Evolutionary conservation across 53 echinoderm and acorn worm species (phyloP).

Genomic region (Pentamera pediparva): DNA sequence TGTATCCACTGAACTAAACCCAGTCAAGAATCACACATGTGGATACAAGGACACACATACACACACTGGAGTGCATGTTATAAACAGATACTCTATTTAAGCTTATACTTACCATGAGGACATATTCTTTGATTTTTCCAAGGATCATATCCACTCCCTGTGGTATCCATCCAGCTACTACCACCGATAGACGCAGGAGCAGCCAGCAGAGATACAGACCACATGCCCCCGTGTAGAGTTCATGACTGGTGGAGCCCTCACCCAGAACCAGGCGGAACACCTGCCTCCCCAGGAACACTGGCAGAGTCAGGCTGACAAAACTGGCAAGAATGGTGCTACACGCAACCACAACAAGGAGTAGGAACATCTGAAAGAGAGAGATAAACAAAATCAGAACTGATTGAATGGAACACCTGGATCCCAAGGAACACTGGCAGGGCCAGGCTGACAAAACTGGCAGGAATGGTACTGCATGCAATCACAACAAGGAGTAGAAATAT

Average conservation of each 20-base stretch:
- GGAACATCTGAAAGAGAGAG: conserved; percentile 76
- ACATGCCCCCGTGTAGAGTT: conserved; percentile 96
- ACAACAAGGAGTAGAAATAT: too few relatives aligned
- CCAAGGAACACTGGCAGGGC: too few relatives aligned
- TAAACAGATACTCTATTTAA: too few relatives aligned
- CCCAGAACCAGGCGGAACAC: conserved; percentile 87
- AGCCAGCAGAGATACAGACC: conserved; percentile 96
- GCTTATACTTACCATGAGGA: conserved; percentile 77
- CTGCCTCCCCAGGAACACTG: conserved; percentile 75
- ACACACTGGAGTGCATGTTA: too few relatives aligned
- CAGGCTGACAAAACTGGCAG: too few relatives aligned
- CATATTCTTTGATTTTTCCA: conserved; percentile 72
- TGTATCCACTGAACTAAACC: too few relatives aligned
- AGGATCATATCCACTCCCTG: conserved; percentile 67
- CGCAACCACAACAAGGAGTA: conserved; percentile 64
- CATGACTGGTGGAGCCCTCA: conserved; percentile 68
- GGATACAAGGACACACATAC: too few relatives aligned
- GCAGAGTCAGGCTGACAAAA: conserved; percentile 82
- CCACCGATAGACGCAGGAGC: conserved; percentile 53
- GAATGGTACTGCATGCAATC: too few relatives aligned
- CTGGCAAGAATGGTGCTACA: conserved; percentile 85
- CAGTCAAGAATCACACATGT: too few relatives aligned
- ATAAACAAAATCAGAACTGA: too few relatives aligned
- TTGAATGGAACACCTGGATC: too few relatives aligned
- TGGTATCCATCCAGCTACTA: conserved; percentile 84